Evolutionary conservation across 2,113 vertebrate genomes (phyloP), one percentile per base, ranked within the genome.

Genomic region (Notarius quadriscutis): DNA sequence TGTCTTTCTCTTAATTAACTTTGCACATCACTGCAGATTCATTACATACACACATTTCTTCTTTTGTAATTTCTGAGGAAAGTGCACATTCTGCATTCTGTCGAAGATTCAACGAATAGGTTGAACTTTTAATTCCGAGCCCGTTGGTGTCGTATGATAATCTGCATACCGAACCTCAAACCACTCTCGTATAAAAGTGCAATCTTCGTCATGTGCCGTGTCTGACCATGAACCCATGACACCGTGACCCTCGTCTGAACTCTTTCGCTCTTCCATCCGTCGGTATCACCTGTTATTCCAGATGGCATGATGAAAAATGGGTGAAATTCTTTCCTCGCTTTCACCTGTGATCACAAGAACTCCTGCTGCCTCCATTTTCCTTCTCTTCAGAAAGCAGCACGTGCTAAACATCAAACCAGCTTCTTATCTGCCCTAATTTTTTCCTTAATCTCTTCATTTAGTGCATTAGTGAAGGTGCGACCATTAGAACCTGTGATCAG

Each of bases 221-320:
- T 50, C 7, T 50, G 20, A 50, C 18, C 8, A 9, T 48, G 17
- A 48, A 75, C 10, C 72, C 8, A 75, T 50, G 5, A 71, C 25
- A 25, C 30, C 5, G 2, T 14, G n/a, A 78, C 50, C 25, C 50
- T 15, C 50, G 0, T n/a, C 94, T 94, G 93, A 93, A 94, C 95
- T 93, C 93, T 94, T 92, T 89, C 93, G 93, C 94, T 55, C 25
- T 25, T 48, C 34, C 17, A 6, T 41, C 71, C 71, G 8, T 12
- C 9, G 18, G 8, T 50, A 1, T 50, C 20, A 48, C 20, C 10
- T 1, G 1, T 69, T 69, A 20, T 48, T 18, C 7, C 8, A 95
- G 93, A 94, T 95, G 94, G 93, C 92, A 87, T 91, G 92, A 91
- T 94, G 92, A 51, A n/a, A 75, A 53, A 12, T 5, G 10, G 22